Conservation (phyloP, 2,113 vertebrate genomes). For the Oreochromis aureus region DNA sequence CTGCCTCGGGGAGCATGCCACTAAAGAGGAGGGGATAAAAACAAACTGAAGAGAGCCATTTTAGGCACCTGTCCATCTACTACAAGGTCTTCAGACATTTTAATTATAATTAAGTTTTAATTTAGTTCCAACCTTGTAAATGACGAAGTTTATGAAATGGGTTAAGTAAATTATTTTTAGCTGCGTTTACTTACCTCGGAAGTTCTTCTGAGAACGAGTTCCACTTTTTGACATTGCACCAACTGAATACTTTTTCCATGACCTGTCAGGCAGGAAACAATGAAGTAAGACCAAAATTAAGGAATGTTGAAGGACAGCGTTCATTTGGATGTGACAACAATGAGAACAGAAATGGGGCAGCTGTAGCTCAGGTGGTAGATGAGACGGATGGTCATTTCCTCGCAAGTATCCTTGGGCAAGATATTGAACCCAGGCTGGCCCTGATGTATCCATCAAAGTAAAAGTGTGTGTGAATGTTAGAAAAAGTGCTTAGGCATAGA, state of each 20-base stretch:
- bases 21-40: slow-evolving; percentile 42
- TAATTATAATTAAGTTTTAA: not conserved
- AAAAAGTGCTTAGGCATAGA: not conserved
- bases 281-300: not conserved
- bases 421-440: not conserved
- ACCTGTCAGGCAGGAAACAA: slow-evolving; percentile 62
- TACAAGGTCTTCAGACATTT: not conserved
- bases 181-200: slow-evolving; percentile 67
- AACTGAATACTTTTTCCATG: slow-evolving; percentile 78
- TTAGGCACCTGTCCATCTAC: not conserved
- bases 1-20: slow-evolving; percentile 82
- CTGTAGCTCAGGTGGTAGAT: not conserved
- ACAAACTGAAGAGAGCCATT: not conserved
- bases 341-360: not conserved
- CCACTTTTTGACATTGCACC: slow-evolving; percentile 79
- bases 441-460: not conserved
- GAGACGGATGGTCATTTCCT: accelerated
- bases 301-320: not conserved
- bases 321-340: not conserved
- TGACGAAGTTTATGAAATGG: not conserved
- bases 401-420: not conserved
- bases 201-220: slow-evolving; percentile 65
- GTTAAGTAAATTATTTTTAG: not conserved
- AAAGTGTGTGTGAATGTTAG: not conserved
- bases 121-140: not conserved